phyloP scores from a whole-genome alignment of 2,888 invertebrate species.

The Rhagonycha lutea region DNA sequence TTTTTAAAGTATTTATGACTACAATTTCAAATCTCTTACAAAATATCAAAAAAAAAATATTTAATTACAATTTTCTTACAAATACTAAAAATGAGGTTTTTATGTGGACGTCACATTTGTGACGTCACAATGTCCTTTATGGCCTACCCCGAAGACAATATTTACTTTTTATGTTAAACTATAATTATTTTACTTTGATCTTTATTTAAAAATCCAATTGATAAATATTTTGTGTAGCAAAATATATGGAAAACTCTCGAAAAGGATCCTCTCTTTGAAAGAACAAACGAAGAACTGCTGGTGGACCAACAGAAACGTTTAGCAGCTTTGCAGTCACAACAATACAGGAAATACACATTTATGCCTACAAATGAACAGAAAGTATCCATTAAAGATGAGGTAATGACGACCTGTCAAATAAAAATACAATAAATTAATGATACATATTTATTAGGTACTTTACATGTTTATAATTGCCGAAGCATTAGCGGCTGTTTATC shows the following conservation, averaged over 20 bases:
- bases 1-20: no score
- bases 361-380: constrained; percentile 51
- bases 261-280: constrained; percentile 79
- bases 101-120: no score
- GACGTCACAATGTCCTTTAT: no score
- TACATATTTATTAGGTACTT: constrained; percentile 62
- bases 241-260: no score
- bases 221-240: constrained; percentile 58
- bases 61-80: no score
- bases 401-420: not conserved
- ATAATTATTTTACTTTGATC: no score
- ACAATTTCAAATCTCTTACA: no score
- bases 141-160: no score
- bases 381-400: constrained; percentile 12
- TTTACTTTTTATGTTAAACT: no score
- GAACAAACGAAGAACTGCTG: constrained; percentile 62
- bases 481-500: constrained; percentile 70
- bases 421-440: not conserved
- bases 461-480: constrained; percentile 77
- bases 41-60: no score
- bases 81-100: no score
- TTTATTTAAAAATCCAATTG: no score
- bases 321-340: constrained; percentile 70
- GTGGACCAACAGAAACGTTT: constrained; percentile 75
- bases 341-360: constrained; percentile 69